Percentiles rank a stretch among this genome's conserved stretches.
Evolutionary conservation across 2,888 invertebrate genomes (phyloP).

Genomic region (Polyploca ridens): DNA sequence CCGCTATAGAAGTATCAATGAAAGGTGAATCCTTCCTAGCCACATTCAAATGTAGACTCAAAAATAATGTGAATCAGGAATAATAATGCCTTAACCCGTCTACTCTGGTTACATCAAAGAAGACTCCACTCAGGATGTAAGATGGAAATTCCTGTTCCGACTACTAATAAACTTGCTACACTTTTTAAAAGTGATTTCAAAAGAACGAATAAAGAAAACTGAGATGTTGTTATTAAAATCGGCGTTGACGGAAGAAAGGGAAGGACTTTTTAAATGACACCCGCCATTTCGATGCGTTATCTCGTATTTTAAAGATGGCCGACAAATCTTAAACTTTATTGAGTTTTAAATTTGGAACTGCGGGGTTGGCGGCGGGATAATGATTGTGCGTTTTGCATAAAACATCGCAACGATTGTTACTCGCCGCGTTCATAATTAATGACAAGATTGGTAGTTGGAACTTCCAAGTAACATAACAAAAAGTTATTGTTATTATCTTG

Average conservation of each 20-base stretch:
- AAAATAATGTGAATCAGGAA: constrained; percentile 35
- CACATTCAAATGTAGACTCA: constrained; percentile 41
- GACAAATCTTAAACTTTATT: constrained; percentile 69
- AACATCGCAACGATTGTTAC: constrained; percentile 37
- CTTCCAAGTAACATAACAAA: background rate
- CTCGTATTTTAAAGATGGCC: constrained; percentile 56
- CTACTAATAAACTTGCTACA: constrained; percentile 80
- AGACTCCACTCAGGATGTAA: constrained; percentile 73
- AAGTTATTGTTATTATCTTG: background rate
- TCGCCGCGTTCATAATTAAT: constrained; percentile 18
- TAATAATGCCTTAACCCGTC: constrained; percentile 29
- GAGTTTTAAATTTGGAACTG: constrained; percentile 61
- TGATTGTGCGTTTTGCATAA: constrained; percentile 41
- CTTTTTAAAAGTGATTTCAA: constrained; percentile 74
- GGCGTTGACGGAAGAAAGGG: constrained; percentile 68
- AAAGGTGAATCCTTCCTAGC: constrained; percentile 9
- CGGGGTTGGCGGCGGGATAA: constrained; percentile 25
- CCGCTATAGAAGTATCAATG: constrained; percentile 7
- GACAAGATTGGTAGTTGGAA: background rate
- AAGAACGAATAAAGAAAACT: constrained; percentile 76
- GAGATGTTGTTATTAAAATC: constrained; percentile 75
- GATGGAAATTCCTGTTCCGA: constrained; percentile 83
- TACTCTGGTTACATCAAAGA: constrained; percentile 73
- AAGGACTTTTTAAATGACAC: constrained; percentile 58
- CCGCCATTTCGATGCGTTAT: constrained; percentile 52